A percentile compares a stretch with the other conserved stretches of the same genome.
Conservation (phyloP, 2,113 vertebrate species). For the Embiotoca jacksoni region DNA sequence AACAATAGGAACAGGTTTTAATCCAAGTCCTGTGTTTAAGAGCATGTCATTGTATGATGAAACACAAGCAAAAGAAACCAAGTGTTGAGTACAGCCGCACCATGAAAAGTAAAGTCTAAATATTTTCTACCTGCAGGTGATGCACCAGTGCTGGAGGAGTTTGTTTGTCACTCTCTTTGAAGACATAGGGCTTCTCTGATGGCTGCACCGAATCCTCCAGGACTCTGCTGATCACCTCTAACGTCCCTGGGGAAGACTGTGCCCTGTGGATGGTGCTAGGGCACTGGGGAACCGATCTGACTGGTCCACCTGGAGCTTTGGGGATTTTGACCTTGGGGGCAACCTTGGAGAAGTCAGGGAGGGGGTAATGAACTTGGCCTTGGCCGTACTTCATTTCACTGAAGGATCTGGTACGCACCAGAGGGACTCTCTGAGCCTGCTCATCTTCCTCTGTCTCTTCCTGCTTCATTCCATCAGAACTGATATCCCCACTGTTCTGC, state of each 20-base stretch:
- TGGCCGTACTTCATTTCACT: slow-evolving; percentile 80
- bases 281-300: slow-evolving; percentile 58
- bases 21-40: background rate
- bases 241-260: slow-evolving; percentile 78
- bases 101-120: background rate
- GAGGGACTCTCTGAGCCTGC: slow-evolving; percentile 43
- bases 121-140: slow-evolving; percentile 84
- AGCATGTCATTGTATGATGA: background rate
- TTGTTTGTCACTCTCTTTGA: slow-evolving; percentile 62
- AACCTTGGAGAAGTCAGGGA: slow-evolving; percentile 84
- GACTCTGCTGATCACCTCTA: slow-evolving; percentile 79
- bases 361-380: slow-evolving; percentile 82
- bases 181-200: slow-evolving; percentile 58
- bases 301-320: slow-evolving; percentile 65
- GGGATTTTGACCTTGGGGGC: slow-evolving; percentile 84
- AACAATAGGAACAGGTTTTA: slow-evolving; percentile 14
- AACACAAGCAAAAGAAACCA: background rate
- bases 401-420: slow-evolving; percentile 75
- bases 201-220: slow-evolving; percentile 82
- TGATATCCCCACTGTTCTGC: slow-evolving; percentile 11
- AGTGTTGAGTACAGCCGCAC: no score
- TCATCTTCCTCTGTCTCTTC: slow-evolving; percentile 21
- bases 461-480: background rate
- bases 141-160: slow-evolving; percentile 61
- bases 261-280: slow-evolving; percentile 63